phyloP scores from a whole-genome alignment of 2,797 vertebrate genomes.

The Spondyliosoma cantharus region DNA sequence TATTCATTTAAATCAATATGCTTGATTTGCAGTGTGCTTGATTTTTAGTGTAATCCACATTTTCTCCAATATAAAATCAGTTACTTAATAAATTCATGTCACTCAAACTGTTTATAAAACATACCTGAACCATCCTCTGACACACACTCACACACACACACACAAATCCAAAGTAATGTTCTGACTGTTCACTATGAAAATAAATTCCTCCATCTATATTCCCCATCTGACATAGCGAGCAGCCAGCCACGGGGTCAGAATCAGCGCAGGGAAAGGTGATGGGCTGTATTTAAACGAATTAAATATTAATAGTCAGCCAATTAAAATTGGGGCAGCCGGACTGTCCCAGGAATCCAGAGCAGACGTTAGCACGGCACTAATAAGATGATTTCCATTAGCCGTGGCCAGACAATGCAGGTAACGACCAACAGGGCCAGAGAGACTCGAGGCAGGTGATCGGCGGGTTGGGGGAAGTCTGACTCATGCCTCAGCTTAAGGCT shows the following conservation, averaged over 20 bases:
- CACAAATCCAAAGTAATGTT: slow-evolving; percentile 15
- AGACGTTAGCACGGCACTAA: slow-evolving; percentile 73
- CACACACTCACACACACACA: not conserved
- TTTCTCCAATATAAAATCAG: not conserved
- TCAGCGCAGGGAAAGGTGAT: slow-evolving; percentile 69
- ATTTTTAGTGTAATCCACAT: slow-evolving; percentile 1
- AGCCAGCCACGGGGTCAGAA: slow-evolving; percentile 53
- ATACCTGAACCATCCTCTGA: not conserved
- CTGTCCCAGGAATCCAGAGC: slow-evolving; percentile 73
- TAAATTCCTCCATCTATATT: slow-evolving; percentile 30
- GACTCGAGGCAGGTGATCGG: not conserved
- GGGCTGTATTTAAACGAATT: slow-evolving; percentile 76
- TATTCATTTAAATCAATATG: not conserved
- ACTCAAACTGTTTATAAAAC: not conserved
- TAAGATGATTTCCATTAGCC: slow-evolving; percentile 73
- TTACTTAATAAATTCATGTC: not conserved
- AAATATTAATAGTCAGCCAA: slow-evolving; percentile 83
- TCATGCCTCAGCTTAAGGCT: slow-evolving; percentile 5
- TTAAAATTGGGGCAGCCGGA: slow-evolving; percentile 72
- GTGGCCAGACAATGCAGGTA: slow-evolving; percentile 49
- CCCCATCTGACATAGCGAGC: slow-evolving; percentile 28
- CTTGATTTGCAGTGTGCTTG: not conserved
- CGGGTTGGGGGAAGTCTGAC: slow-evolving; percentile 24
- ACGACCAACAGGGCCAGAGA: slow-evolving; percentile 29
- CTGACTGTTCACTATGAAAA: slow-evolving; percentile 20